Conservation (phyloP, 2,888 invertebrate species). For the Melanargia galathea region DNA sequence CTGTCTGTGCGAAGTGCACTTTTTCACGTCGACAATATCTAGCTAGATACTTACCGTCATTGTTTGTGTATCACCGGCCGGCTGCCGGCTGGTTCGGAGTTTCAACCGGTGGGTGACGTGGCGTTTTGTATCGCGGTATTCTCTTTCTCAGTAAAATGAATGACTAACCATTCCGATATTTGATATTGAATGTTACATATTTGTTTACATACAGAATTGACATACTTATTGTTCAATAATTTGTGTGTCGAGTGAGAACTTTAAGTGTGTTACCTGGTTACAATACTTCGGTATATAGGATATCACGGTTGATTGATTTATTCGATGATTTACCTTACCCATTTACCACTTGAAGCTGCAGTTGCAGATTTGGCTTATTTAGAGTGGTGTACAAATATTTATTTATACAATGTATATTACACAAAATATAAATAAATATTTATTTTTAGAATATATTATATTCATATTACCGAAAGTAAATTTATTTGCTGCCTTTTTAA, state of each 20-base stretch:
- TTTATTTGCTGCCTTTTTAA: too few relatives aligned
- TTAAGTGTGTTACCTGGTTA: neutral
- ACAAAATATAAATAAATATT: too few relatives aligned
- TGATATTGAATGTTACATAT: conserved; percentile 25
- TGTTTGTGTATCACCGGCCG: conserved; percentile 7
- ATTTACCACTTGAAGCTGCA: neutral
- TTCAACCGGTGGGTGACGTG: conserved; percentile 35
- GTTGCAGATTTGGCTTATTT: neutral
- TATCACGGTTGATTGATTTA: neutral
- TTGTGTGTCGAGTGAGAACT: neutral
- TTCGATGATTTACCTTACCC: neutral
- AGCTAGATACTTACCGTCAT: conserved; percentile 22
- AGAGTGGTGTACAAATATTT: too few relatives aligned
- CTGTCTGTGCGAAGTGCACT: neutral
- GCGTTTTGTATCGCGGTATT: conserved; percentile 47
- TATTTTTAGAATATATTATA: too few relatives aligned
- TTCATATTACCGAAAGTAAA: too few relatives aligned
- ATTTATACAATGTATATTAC: too few relatives aligned
- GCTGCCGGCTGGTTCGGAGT: conserved; percentile 13
- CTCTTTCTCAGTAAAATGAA: conserved; percentile 53
- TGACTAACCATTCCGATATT: conserved; percentile 51
- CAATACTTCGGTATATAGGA: neutral
- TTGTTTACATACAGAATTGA: conserved; percentile 29
- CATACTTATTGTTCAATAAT: conserved; percentile 12
- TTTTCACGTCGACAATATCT: neutral